A percentile compares a stretch with the other conserved stretches of the same genome.
phyloP scores from a whole-genome alignment of 2,888 invertebrate genomes.

The Pyrochroa serraticornis region DNA sequence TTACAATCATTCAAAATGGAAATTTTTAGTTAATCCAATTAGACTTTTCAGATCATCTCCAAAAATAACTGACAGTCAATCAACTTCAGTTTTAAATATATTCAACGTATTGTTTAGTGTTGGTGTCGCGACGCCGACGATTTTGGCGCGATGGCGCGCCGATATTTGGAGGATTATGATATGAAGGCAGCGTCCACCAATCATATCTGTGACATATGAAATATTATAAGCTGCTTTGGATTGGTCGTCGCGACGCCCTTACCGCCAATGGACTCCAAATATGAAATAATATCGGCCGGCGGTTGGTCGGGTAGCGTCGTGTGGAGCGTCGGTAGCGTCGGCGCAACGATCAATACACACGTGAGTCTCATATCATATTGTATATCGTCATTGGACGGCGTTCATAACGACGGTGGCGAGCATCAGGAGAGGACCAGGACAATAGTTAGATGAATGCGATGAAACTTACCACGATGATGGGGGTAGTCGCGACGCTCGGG shows the following conservation, averaged over 20 bases:
- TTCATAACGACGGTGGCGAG: slow-evolving; percentile 44
- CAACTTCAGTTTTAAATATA: neutral
- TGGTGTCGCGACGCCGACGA: neutral
- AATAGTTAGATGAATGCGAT: slow-evolving; percentile 7
- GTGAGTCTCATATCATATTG: slow-evolving; percentile 57
- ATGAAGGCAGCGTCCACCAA: slow-evolving; percentile 44
- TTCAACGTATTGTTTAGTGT: neutral
- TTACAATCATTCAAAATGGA: slow-evolving; percentile 4
- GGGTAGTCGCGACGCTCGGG: slow-evolving; percentile 13
- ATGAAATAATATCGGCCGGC: slow-evolving; percentile 67
- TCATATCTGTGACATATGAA: slow-evolving; percentile 50
- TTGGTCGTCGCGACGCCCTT: slow-evolving; percentile 58
- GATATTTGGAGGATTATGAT: slow-evolving; percentile 38
- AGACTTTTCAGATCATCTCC: neutral
- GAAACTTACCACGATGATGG: slow-evolving; percentile 29
- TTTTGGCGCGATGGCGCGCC: slow-evolving; percentile 38
- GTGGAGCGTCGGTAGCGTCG: slow-evolving; percentile 49
- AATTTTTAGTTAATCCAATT: neutral
- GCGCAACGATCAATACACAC: slow-evolving; percentile 56
- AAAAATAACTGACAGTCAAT: neutral
- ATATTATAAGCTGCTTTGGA: slow-evolving; percentile 50
- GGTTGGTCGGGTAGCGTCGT: slow-evolving; percentile 62
- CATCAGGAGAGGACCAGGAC: slow-evolving; percentile 2
- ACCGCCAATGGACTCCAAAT: slow-evolving; percentile 63
- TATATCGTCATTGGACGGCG: slow-evolving; percentile 56